A percentile compares a stretch with the other conserved stretches of the same genome.
Conservation (phyloP, 2,113 vertebrate genomes). For the Onychostruthus taczanowskii region DNA sequence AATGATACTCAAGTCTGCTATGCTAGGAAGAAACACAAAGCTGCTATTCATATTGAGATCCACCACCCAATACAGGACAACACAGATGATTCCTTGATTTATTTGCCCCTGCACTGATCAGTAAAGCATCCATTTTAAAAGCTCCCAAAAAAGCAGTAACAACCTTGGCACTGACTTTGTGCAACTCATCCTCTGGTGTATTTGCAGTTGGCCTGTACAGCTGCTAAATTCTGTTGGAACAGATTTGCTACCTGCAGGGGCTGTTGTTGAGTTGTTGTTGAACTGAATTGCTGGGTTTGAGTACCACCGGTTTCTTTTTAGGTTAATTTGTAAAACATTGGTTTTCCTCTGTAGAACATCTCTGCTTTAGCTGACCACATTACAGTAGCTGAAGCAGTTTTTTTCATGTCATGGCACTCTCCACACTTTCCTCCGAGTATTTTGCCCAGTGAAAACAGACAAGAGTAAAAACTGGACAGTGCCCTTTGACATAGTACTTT, state of each 20-base stretch:
- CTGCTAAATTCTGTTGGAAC: neutral
- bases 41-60: slow-evolving; percentile 32
- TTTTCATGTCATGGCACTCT: neutral
- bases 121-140: neutral
- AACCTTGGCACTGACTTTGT: neutral
- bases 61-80: neutral
- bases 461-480: slow-evolving; percentile 50
- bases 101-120: neutral
- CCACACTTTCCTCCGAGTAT: neutral
- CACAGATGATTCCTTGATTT: neutral
- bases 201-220: neutral
- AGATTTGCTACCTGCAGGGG: neutral
- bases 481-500: slow-evolving; percentile 56
- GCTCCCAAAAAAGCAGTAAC: neutral
- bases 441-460: slow-evolving; percentile 12
- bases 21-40: slow-evolving; percentile 46
- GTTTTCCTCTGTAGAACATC: neutral
- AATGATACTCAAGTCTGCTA: slow-evolving; percentile 46
- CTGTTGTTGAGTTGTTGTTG: neutral
- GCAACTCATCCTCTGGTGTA: neutral
- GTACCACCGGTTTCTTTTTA: neutral
- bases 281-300: neutral
- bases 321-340: neutral
- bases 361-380: neutral
- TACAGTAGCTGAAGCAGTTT: neutral